Conservation (phyloP, 2,888 invertebrate species). For the Eupithecia insigniata region DNA sequence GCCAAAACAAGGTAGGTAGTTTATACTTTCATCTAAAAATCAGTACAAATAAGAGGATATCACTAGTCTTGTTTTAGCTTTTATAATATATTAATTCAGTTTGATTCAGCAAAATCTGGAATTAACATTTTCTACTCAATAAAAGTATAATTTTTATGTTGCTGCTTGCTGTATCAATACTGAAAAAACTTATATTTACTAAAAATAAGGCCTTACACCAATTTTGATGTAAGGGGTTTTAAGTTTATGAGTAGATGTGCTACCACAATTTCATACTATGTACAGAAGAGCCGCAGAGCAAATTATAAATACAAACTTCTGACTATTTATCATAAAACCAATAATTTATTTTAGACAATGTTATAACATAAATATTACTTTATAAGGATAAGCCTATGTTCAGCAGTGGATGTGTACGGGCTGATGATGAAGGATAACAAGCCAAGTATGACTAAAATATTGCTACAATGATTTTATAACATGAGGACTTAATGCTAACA, state of each 20-base stretch:
- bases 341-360: constrained; percentile 12
- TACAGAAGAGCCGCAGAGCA: constrained; percentile 19
- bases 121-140: constrained; percentile 7
- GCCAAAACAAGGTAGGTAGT: constrained; percentile 23
- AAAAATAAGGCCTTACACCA: constrained; percentile 16
- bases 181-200: constrained; percentile 2
- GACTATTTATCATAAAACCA: constrained; percentile 3
- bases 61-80: constrained; percentile 23
- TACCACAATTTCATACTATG: constrained; percentile 26
- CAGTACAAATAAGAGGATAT: neutral
- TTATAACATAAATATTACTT: constrained; percentile 21
- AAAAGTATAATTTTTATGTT: neutral
- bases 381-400: too few relatives aligned
- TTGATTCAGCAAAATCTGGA: constrained; percentile 19
- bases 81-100: constrained; percentile 3
- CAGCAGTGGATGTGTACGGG: too few relatives aligned
- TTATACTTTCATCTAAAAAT: neutral
- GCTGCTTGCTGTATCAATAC: constrained; percentile 13
- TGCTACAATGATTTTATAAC: constrained; percentile 17
- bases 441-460: constrained; percentile 11
- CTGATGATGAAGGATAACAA: too few relatives aligned
- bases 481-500: constrained; percentile 20
- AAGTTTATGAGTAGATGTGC: constrained; percentile 30
- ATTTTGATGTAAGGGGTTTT: constrained; percentile 2
- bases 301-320: constrained; percentile 25